Conservation (phyloP, 2,113 vertebrate species). For the Drymodes brunneopygia region DNA sequence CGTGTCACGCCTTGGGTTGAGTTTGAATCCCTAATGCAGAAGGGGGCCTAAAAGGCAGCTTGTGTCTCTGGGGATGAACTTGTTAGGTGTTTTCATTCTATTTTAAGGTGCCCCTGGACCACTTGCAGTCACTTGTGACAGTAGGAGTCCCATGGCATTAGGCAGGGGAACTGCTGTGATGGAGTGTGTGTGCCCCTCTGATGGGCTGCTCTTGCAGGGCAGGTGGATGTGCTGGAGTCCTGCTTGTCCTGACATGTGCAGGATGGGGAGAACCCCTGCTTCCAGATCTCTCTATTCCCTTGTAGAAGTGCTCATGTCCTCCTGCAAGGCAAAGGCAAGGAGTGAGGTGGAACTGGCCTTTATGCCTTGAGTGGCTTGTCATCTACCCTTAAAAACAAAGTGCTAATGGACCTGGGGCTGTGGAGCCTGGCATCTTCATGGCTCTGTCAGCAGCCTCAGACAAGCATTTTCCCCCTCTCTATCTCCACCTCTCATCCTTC, state of each 20-base stretch:
- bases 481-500: background rate
- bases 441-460: background rate
- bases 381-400: background rate
- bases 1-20: fast-evolving
- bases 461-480: background rate
- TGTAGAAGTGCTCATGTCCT: background rate
- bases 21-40: background rate
- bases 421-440: background rate
- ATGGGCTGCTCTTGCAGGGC: background rate
- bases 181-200: background rate
- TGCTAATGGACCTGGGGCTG: background rate
- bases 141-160: too few species aligned
- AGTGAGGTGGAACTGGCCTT: background rate
- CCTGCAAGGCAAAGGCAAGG: background rate
- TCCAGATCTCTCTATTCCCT: background rate
- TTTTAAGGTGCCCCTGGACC: background rate
- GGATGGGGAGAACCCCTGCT: background rate
- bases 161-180: background rate
- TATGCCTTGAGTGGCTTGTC: background rate
- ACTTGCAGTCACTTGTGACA: fast-evolving
- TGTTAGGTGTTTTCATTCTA: background rate
- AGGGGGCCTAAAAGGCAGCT: background rate
- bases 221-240: background rate
- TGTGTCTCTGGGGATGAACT: background rate
- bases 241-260: fast-evolving